A percentile compares a stretch with the other conserved stretches of the same genome.
These are phyloP conservation scores for Euschistus heros DNA, from an alignment of 1,140 invertebrate species.

Conservation along the genomic window DNA sequence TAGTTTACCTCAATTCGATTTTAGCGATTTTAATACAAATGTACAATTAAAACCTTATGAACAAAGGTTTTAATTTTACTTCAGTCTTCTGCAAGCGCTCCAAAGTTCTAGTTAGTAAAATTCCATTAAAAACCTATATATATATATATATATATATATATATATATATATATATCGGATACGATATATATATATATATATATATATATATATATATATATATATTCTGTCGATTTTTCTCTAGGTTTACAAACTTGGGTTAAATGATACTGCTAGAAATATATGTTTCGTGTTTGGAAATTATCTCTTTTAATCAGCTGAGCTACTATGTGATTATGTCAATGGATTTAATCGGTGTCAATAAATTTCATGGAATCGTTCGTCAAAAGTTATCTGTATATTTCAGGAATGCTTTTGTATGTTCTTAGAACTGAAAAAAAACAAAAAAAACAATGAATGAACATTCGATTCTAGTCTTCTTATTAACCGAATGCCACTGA, in stretches of 20 bases:
- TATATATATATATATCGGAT: not conserved
- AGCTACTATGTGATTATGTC: too few relatives aligned
- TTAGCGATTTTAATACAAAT: not conserved
- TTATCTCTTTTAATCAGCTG: not conserved
- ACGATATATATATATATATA: not conserved
- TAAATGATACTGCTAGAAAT: not conserved
- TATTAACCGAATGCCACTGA: too few relatives aligned
- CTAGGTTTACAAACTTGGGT: not conserved
- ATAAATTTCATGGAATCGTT: too few relatives aligned
- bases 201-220: not conserved
- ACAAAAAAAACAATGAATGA: too few relatives aligned
- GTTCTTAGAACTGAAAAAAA: too few relatives aligned
- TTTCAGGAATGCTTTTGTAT: too few relatives aligned
- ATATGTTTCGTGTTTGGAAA: not conserved
- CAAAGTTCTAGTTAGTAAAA: not conserved
- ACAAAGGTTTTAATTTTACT: not conserved
- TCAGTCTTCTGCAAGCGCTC: too few relatives aligned
- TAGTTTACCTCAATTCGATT: not conserved
- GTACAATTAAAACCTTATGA: not conserved
- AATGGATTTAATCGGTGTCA: too few relatives aligned
- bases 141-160: slow-evolving; percentile 1
- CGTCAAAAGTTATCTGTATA: too few relatives aligned
- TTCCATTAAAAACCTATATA: not conserved
- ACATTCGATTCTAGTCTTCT: too few relatives aligned
- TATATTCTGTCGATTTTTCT: not conserved